A percentile compares a stretch with the other conserved stretches of the same genome.
Evolutionary conservation across 2,797 vertebrate genomes (phyloP).

Genomic region (Rhabdomys pumilio): DNA sequence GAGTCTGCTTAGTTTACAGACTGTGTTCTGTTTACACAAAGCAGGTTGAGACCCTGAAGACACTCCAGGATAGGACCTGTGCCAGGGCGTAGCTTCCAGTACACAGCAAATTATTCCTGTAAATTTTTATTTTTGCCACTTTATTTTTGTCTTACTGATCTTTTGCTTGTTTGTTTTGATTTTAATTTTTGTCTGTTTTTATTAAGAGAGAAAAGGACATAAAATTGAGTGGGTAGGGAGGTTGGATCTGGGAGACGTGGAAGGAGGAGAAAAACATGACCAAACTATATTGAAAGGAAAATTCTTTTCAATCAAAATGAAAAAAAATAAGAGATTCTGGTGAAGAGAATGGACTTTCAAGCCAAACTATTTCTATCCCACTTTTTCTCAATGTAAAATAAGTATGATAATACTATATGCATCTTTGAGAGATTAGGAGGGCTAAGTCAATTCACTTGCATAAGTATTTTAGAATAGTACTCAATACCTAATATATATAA

Average conservation of each 20-base stretch:
- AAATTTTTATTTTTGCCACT: not conserved
- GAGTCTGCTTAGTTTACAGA: not conserved
- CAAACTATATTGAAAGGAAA: not conserved
- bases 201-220: not conserved
- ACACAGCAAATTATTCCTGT: no score
- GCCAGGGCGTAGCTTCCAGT: not conserved
- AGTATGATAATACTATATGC: not conserved
- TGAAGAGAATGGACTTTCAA: not conserved
- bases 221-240: not conserved
- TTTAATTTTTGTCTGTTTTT: not conserved
- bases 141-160: not conserved
- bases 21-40: not conserved
- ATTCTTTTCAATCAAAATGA: not conserved
- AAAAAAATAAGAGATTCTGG: not conserved
- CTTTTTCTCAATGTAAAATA: slow-evolving; percentile 26
- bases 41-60: not conserved
- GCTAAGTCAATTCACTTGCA: not conserved
- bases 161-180: not conserved
- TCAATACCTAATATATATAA: not conserved
- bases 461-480: slow-evolving; percentile 16
- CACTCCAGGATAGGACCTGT: not conserved
- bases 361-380: not conserved
- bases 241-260: not conserved
- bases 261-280: not conserved
- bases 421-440: not conserved